These are phyloP conservation scores for Morus bassanus DNA, from an alignment of 2,797 vertebrate genomes.

Conservation along the genomic window DNA sequence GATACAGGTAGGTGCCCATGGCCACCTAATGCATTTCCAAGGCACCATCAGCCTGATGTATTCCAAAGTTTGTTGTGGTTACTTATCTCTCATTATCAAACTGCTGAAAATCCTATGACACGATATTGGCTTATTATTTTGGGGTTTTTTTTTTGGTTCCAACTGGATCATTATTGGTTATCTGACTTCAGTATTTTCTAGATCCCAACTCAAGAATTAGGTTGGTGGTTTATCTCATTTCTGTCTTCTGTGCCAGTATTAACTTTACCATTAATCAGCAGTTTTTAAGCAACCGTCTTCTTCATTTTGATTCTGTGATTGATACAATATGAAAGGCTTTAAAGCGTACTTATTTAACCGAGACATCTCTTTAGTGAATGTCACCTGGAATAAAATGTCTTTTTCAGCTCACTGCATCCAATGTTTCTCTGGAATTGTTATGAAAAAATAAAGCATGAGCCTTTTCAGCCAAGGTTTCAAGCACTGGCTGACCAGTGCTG, in stretches of 20 bases:
- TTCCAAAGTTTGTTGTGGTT: neutral
- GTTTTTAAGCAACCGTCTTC: neutral
- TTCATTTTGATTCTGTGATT: neutral
- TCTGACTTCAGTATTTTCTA: neutral
- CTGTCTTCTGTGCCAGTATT: neutral
- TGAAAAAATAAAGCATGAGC: neutral
- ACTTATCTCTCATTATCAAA: neutral
- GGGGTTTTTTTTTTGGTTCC: neutral
- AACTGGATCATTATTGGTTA: neutral
- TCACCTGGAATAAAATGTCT: neutral
- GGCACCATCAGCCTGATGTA: neutral
- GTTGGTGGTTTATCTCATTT: neutral
- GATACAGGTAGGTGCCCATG: neutral
- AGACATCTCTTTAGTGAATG: neutral
- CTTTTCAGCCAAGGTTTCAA: neutral
- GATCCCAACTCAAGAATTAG: neutral
- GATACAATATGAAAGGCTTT: neutral
- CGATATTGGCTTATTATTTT: neutral
- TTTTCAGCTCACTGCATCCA: neutral
- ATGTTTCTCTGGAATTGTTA: neutral
- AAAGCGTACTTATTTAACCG: neutral
- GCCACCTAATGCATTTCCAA: neutral
- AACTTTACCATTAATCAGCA: neutral
- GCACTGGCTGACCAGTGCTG: neutral
- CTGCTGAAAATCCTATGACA: neutral